Percentiles rank a stretch among this genome's conserved stretches.
Conservation (phyloP, 2,797 vertebrate species). For the Cephalopachus bancanus region DNA sequence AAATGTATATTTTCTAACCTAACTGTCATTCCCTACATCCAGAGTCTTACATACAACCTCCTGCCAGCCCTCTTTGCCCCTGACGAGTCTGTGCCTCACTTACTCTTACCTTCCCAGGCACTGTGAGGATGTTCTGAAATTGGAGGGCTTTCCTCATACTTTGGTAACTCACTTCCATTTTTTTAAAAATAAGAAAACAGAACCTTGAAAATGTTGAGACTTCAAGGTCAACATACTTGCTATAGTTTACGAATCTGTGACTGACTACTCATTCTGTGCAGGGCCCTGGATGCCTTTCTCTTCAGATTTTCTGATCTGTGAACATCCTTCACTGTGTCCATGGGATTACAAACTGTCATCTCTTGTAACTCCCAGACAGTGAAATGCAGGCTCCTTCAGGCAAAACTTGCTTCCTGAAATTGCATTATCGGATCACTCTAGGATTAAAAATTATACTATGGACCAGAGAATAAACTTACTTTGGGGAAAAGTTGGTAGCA, state of each 20-base stretch:
- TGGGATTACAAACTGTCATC: conserved; percentile 69
- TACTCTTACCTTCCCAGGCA: neutral
- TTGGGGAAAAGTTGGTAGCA: conserved; percentile 46
- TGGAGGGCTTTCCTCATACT: neutral
- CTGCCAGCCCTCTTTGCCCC: neutral
- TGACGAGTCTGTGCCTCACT: neutral
- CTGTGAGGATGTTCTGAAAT: neutral
- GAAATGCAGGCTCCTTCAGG: conserved; percentile 65
- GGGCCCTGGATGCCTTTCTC: conserved; percentile 44
- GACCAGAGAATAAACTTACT: conserved; percentile 60
- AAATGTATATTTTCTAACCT: neutral
- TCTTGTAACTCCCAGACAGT: conserved; percentile 56
- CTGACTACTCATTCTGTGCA: neutral
- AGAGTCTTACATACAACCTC: neutral
- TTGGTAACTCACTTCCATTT: conserved; percentile 9
- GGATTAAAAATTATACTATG: conserved; percentile 75
- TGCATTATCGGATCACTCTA: conserved; percentile 22
- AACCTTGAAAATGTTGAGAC: conserved; percentile 66
- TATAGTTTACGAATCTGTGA: conserved; percentile 59
- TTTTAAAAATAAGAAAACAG: conserved; percentile 53
- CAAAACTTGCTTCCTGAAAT: conserved; percentile 73
- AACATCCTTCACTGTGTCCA: conserved; percentile 65
- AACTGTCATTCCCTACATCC: neutral
- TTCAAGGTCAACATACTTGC: conserved; percentile 71
- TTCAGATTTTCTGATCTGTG: conserved; percentile 60